Base-by-base conservation (phyloP, 2,888 invertebrate genomes). In the Diadegma fenestrale region DNA sequence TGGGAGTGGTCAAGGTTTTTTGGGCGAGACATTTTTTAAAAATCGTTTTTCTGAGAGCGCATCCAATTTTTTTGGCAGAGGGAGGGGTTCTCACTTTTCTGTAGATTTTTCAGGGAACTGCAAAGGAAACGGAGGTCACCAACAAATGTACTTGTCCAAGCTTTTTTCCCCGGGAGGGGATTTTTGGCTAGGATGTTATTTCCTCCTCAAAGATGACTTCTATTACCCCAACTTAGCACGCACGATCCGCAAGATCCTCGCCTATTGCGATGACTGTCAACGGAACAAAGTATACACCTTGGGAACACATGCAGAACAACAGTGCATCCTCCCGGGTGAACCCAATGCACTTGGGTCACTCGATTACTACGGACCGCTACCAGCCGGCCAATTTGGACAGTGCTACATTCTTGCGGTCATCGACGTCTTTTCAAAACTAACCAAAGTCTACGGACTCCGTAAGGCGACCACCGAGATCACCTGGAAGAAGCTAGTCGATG, bases 401-500 rank as follows among this genome's bases (percentile, higher is more conserved):
- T 81, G 75, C 43, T 80, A 76, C n/a, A 63, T 87, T 2, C 54
- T 87, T 6, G 87, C 85, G 0, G 78, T 85, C 0, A 61, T 87
- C 0, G 89, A 89, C 68, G 85, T 85, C 0, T 88, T 89, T 41
- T 82, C 84, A 0, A 88, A 89, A 82, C 81, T 68, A 10, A 76
- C 85, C 0, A 80, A 63, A 7, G 54, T 88, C 1, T 89, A 87
- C 14, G 61, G 84, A 0, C 45, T 89, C 0, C 85, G 79, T 37
- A 84, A 48, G 14, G 87, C 86, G 0, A 87, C 85, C 0, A 68
- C 83, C 0, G 17, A 66, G 0, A 61, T 41, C 2, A 79, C 73
- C 1, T 43, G 45, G 22, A 45, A 12, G 0, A 45, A 19, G 5
- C 19, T 81, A 0, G 0, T 3, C 0, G n/a, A 58, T 0, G 48